A percentile compares a stretch with the other conserved stretches of the same genome.
phyloP scores from a whole-genome alignment of 2,888 invertebrate genomes.

The Eilema griseolum region DNA sequence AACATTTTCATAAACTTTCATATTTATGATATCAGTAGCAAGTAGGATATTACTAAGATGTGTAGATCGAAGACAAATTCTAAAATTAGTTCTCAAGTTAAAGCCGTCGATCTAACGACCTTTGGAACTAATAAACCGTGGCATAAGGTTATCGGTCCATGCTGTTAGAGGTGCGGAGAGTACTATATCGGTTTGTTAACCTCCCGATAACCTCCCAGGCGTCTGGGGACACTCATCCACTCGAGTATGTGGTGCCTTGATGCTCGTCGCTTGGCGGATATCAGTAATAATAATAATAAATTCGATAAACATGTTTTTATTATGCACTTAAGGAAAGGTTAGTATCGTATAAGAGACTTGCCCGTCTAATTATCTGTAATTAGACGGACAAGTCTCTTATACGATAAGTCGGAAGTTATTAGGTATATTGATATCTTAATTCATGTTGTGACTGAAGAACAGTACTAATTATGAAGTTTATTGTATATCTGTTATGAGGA shows the following conservation, averaged over 20 bases:
- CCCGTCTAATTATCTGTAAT: background rate
- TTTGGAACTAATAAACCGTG: conserved; percentile 43
- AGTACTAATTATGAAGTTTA: background rate
- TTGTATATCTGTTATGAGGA: background rate
- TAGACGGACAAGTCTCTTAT: no score
- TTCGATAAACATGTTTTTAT: conserved; percentile 43
- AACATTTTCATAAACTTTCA: no score
- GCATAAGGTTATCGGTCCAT: conserved; percentile 44
- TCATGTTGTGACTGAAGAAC: conserved; percentile 7
- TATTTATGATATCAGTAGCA: no score
- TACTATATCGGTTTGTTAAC: conserved; percentile 39
- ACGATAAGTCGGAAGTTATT: conserved; percentile 25
- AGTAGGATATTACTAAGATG: background rate
- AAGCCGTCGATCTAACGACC: conserved; percentile 31
- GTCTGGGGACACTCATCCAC: conserved; percentile 35
- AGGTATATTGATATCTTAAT: background rate
- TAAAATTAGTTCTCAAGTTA: conserved; percentile 29
- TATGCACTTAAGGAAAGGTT: conserved; percentile 20
- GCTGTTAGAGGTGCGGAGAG: conserved; percentile 43
- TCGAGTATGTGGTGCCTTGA: conserved; percentile 16
- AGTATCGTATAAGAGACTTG: background rate
- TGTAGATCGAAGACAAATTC: background rate
- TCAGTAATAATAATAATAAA: conserved; percentile 22
- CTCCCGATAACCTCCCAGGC: conserved; percentile 45
- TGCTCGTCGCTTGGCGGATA: conserved; percentile 45